A percentile compares a stretch with the other conserved stretches of the same genome.
Conservation (phyloP, 2,113 vertebrate species). For the Eonycteris spelaea region DNA sequence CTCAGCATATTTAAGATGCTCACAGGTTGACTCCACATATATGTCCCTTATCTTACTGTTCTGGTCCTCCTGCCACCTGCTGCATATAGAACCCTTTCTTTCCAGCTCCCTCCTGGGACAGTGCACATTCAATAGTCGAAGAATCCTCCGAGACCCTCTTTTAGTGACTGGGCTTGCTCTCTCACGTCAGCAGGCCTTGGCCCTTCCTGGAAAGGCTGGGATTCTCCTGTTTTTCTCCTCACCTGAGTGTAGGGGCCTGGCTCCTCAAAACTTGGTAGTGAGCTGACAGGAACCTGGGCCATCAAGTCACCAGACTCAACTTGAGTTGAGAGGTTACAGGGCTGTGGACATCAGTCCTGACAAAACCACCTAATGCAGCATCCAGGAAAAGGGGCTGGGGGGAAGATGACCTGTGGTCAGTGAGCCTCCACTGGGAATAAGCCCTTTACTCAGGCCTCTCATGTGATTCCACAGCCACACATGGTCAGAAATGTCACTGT, state of each 20-base stretch:
- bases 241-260: neutral
- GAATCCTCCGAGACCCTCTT: neutral
- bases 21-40: neutral
- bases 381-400: neutral
- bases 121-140: neutral
- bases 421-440: neutral
- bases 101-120: neutral
- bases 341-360: neutral
- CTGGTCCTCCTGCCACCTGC: neutral
- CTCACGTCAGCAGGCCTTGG: neutral
- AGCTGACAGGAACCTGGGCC: neutral
- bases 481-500: neutral
- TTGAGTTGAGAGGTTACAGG: neutral
- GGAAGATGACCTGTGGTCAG: neutral
- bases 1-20: neutral
- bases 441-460: neutral
- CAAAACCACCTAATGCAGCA: neutral
- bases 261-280: neutral
- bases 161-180: neutral
- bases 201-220: neutral
- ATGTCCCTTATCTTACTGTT: neutral
- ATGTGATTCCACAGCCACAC: neutral
- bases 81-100: neutral
- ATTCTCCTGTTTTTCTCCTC: neutral
- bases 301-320: neutral